Evolutionary conservation across 2,797 vertebrate species (phyloP).

Genomic region (Percopsis omiscomaycus): DNA sequence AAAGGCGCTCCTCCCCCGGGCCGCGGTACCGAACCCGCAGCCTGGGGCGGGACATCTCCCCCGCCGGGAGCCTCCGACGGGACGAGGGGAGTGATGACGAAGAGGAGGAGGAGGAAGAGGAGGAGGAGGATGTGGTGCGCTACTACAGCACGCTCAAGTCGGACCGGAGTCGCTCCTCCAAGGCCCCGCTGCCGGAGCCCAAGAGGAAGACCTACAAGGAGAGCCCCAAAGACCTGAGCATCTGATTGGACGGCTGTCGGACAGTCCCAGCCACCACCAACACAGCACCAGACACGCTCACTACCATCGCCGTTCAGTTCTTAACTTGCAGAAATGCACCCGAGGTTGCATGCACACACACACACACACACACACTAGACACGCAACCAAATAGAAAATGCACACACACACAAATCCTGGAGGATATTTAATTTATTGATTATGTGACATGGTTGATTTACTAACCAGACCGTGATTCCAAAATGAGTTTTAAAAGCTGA

Average conservation of each 20-base stretch:
- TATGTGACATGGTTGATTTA: constrained; percentile 66
- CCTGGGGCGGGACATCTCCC: constrained; percentile 82
- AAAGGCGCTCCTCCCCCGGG: constrained; percentile 66
- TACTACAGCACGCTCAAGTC: constrained; percentile 77
- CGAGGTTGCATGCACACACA: constrained; percentile 7
- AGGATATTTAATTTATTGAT: constrained; percentile 45
- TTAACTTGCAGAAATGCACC: constrained; percentile 49
- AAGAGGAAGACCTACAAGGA: constrained; percentile 87
- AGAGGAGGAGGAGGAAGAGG: constrained; percentile 68
- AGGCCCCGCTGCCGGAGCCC: constrained; percentile 76
- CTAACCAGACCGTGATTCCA: constrained; percentile 71
- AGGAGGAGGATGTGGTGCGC: constrained; percentile 75
- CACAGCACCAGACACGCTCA: constrained; percentile 56
- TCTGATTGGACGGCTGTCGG: constrained; percentile 79
- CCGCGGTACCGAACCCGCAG: constrained; percentile 71
- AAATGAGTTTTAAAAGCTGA: constrained; percentile 67
- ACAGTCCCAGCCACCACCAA: constrained; percentile 42
- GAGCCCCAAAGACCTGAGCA: constrained; percentile 95
- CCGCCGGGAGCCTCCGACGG: constrained; percentile 73
- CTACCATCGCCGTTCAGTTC: constrained; percentile 43
- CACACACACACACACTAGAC: constrained; percentile 8
- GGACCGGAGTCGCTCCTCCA: constrained; percentile 65
- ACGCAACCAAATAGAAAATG: not conserved
- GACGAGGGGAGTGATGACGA: constrained; percentile 82
- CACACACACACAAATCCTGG: constrained; percentile 22